Evolutionary conservation across 2,888 invertebrate species (phyloP).

Genomic region (Trypoxylon attenuatum): DNA sequence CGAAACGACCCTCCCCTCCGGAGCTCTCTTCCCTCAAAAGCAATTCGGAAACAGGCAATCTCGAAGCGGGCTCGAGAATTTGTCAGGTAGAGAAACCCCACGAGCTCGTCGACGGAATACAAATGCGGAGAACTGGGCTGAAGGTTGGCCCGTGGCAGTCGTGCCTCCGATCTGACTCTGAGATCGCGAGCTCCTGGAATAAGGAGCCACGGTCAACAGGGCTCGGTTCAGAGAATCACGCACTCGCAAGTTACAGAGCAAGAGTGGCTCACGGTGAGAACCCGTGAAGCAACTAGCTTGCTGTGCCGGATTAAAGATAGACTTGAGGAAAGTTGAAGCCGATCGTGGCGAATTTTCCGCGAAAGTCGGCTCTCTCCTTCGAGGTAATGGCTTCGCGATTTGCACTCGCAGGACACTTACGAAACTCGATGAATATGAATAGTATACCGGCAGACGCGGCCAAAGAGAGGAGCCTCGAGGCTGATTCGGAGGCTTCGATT

Average conservation of each 20-base stretch:
- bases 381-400: not conserved
- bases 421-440: constrained; percentile 1
- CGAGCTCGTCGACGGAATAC: constrained; percentile 54
- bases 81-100: constrained; percentile 53
- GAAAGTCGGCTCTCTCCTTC: constrained; percentile 17
- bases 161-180: not conserved
- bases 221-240: not conserved
- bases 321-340: not conserved
- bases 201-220: not conserved
- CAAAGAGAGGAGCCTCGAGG: too few species aligned
- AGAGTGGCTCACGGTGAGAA: too few species aligned
- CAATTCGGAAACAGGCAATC: constrained; percentile 58
- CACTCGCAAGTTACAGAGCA: not conserved
- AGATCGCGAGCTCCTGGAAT: not conserved
- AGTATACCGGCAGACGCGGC: not conserved
- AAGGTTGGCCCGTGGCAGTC: not conserved
- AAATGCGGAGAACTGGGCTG: constrained; percentile 38
- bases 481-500: too few species aligned
- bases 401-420: not conserved
- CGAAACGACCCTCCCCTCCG: too few species aligned
- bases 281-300: too few species aligned
- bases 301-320: not conserved
- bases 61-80: constrained; percentile 49
- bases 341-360: constrained; percentile 3
- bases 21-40: constrained; percentile 15